A percentile compares a stretch with the other conserved stretches of the same genome.
These are phyloP conservation scores for Paguma larvata DNA, from an alignment of 2,797 vertebrate species.

Conservation along the genomic window DNA sequence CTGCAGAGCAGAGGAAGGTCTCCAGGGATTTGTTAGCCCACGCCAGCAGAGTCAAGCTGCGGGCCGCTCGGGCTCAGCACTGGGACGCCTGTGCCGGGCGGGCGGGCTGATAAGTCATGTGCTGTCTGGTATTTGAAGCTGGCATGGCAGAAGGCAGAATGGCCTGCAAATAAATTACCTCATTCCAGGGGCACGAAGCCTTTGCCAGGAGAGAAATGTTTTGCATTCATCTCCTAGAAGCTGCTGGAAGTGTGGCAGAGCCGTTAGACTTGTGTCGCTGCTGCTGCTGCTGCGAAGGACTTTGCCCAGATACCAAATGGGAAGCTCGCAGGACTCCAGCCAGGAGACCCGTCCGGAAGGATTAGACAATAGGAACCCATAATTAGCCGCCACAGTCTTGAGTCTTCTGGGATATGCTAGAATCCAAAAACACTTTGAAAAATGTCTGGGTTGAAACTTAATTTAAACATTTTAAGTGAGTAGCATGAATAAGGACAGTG, in stretches of 20 bases:
- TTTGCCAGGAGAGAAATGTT: slow-evolving; percentile 75
- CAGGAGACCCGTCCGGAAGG: slow-evolving; percentile 68
- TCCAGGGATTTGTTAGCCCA: background rate
- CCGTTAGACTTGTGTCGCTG: slow-evolving; percentile 67
- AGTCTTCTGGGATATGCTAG: slow-evolving; percentile 74
- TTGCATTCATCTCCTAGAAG: slow-evolving; percentile 81
- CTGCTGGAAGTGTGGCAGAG: slow-evolving; percentile 69
- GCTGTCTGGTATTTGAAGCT: slow-evolving; percentile 45
- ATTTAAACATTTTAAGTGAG: slow-evolving; percentile 52
- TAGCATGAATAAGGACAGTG: slow-evolving; percentile 69
- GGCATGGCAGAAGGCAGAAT: slow-evolving; percentile 63
- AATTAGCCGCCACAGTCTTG: slow-evolving; percentile 78
- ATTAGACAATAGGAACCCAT: slow-evolving; percentile 71
- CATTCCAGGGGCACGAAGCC: slow-evolving; percentile 70
- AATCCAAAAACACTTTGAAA: slow-evolving; percentile 51
- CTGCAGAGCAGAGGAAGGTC: background rate
- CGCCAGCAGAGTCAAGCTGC: slow-evolving; percentile 15
- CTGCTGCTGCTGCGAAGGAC: slow-evolving; percentile 57
- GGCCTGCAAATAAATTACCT: slow-evolving; percentile 81
- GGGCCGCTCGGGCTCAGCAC: background rate
- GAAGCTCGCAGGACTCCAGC: slow-evolving; percentile 63
- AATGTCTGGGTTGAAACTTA: slow-evolving; percentile 64
- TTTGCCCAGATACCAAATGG: slow-evolving; percentile 77
- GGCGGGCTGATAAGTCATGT: slow-evolving; percentile 42
- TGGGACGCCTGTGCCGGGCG: accelerated